phyloP scores from a whole-genome alignment of 2,797 vertebrate species.

The Hafferia zeledoni region DNA sequence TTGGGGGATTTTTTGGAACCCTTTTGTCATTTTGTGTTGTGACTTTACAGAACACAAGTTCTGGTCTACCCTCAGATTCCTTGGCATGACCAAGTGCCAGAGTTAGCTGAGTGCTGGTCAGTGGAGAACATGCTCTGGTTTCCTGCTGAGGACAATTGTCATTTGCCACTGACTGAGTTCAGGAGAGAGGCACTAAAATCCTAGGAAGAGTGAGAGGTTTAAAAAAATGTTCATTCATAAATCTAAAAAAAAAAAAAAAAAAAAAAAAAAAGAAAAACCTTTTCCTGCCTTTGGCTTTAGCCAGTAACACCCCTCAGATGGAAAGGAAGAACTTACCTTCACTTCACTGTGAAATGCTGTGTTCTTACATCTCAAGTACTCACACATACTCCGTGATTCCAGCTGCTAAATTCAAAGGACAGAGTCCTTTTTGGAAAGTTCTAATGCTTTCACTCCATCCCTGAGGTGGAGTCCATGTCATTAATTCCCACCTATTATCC shows the following conservation, averaged over 20 bases:
- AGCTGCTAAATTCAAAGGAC: neutral
- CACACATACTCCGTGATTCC: neutral
- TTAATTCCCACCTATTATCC: neutral
- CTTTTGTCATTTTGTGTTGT: neutral
- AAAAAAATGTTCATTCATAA: neutral
- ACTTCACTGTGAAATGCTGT: neutral
- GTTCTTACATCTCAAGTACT: neutral
- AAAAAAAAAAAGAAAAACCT: no score
- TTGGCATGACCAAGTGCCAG: neutral
- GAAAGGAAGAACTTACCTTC: neutral
- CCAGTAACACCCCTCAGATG: neutral
- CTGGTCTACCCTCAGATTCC: neutral
- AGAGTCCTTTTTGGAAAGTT: neutral
- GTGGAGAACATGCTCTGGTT: neutral
- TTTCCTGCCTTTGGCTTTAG: neutral
- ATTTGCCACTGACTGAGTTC: neutral
- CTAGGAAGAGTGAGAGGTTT: neutral
- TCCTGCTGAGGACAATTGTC: neutral
- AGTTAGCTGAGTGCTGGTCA: neutral
- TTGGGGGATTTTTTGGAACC: neutral
- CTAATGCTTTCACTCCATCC: neutral
- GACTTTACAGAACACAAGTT: neutral
- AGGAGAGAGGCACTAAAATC: neutral
- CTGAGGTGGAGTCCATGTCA: neutral
- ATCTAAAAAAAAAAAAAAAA: neutral